Evolutionary conservation across 35 echinoderm and acorn worm species (phyloP), one percentile per base, ranked within the genome.

Genomic region (Strongylocentrotus purpuratus): DNA sequence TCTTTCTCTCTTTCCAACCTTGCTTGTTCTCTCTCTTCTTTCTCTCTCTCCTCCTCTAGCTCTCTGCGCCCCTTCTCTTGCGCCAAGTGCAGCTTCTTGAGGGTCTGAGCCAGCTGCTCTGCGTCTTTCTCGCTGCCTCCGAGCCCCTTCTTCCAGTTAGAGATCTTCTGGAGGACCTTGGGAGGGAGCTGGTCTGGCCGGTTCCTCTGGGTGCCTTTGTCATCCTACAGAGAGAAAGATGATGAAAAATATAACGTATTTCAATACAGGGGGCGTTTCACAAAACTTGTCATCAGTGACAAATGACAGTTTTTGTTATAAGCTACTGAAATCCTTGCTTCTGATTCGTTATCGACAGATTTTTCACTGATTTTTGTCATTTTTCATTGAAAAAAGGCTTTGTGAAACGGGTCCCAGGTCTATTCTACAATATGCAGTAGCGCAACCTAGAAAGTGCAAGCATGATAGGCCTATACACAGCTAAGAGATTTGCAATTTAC

Each of bases 61-160:
- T 96, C 95, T 88, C 85, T 92, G 35, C 47, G 94, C 46, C 95
- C 92, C 60, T 86, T 94, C 47, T 94, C 95, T 46, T 87, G 35
- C 5, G 95, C 91, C 25, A 96, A 17, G 91, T 96, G 89, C 22
- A 96, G 20, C 31, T 94, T 96, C 15, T 90, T 93, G 33, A 96
- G 92, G 32, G 70, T 96, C 46, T 35, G 28, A 7, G 91, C 86
- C 91, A 96, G 47, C 45, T 86, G 61, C 35, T 92, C 60, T 28
- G 86, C 95, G 4, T n/a, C 65, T 46, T 71, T 93, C 17, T 94
- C 92, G 13, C 32, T 32, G 15, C 92, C 70, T 15, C 47, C 85
- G 5, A 94, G 35, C 31, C 89, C 92, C 35, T 85, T 47, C 92
- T 92, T 78, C 33, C 90, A 85, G 35, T 61, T 50, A 0, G 91